Percentiles rank a stretch among this genome's conserved stretches.
phyloP scores from a whole-genome alignment of 1,140 invertebrate genomes.

The Phthorimaea operculella region DNA sequence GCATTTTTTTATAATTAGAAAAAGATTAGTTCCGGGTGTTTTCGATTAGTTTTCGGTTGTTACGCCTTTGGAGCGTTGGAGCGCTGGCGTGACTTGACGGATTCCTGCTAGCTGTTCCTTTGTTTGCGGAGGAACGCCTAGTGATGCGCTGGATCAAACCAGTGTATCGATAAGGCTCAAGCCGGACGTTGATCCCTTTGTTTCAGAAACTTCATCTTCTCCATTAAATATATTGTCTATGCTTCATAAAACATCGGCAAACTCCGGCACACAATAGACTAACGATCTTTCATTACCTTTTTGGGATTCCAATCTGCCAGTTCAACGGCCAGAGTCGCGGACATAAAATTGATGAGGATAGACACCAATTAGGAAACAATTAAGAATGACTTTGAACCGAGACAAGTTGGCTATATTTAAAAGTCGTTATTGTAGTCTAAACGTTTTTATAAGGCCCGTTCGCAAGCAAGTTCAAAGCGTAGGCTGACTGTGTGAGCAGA shows the following conservation, averaged over 20 bases:
- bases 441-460: not conserved
- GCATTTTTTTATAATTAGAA: constrained; percentile 52
- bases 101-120: constrained; percentile 48
- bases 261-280: not conserved
- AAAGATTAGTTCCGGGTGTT: constrained; percentile 59
- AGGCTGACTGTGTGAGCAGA: not conserved
- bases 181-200: not conserved
- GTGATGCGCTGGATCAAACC: constrained; percentile 22
- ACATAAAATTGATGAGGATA: not conserved
- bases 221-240: too few relatives aligned
- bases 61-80: constrained; percentile 21
- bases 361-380: not conserved
- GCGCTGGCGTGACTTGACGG: constrained; percentile 51
- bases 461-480: not conserved
- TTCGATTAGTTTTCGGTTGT: constrained; percentile 59
- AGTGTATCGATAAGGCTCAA: not conserved
- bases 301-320: not conserved
- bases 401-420: too few relatives aligned
- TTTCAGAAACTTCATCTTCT: not conserved
- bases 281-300: not conserved
- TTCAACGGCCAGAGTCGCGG: not conserved
- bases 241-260: not conserved
- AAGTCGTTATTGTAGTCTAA: too few relatives aligned
- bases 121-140: constrained; percentile 43
- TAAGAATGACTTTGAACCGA: not conserved